A percentile compares a stretch with the other conserved stretches of the same genome.
phyloP scores from a whole-genome alignment of 2,113 vertebrate species.

The Poicephalus gulielmi region DNA sequence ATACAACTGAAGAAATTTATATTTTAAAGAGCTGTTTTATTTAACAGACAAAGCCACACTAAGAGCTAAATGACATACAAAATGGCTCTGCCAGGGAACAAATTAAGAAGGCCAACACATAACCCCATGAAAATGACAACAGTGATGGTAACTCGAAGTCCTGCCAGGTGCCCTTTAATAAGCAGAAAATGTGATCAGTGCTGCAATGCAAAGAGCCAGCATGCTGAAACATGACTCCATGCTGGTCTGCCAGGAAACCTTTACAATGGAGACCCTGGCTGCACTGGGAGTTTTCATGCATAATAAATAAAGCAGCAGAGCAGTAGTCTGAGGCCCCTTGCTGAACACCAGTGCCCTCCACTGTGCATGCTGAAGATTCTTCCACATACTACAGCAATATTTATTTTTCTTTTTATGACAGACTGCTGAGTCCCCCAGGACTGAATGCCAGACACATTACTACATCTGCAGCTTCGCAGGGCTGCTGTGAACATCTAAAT shows the following conservation, averaged over 20 bases:
- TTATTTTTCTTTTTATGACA: constrained; percentile 23
- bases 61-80: not conserved
- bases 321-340: constrained; percentile 1
- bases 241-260: constrained; percentile 62
- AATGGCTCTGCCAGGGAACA: not conserved
- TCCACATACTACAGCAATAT: not conserved
- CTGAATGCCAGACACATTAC: not conserved
- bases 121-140: constrained; percentile 4
- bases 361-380: not conserved
- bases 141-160: constrained; percentile 22
- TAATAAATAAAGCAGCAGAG: constrained; percentile 59
- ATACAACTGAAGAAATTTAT: not conserved
- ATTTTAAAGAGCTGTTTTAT: not conserved
- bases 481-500: not conserved
- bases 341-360: constrained; percentile 52
- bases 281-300: constrained; percentile 61
- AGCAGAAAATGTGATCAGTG: constrained; percentile 54
- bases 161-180: constrained; percentile 68
- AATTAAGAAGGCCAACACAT: not conserved
- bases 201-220: constrained; percentile 48
- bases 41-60: not conserved
- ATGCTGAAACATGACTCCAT: constrained; percentile 58
- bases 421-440: not conserved
- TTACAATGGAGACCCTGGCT: constrained; percentile 29
- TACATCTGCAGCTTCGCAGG: not conserved